These are phyloP conservation scores for Cygnus olor DNA, from an alignment of 2,797 vertebrate species.

Conservation along the genomic window DNA sequence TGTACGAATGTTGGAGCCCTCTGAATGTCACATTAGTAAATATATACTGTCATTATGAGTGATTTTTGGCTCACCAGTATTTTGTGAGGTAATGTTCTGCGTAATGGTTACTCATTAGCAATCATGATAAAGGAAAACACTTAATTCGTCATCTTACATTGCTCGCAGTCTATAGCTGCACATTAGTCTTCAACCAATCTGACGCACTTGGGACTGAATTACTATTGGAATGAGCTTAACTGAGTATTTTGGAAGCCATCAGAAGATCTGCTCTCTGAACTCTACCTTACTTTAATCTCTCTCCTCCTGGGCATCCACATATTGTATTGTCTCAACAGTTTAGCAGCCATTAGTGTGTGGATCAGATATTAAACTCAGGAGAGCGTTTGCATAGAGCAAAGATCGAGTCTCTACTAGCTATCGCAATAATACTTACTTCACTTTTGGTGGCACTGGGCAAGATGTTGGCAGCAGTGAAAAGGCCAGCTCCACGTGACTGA, in stretches of 20 bases:
- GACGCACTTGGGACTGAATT: neutral
- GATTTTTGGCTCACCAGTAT: slow-evolving; percentile 17
- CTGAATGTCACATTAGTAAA: slow-evolving; percentile 15
- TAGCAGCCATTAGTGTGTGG: neutral
- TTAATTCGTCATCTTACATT: neutral
- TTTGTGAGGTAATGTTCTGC: slow-evolving; percentile 19
- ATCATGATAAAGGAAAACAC: neutral
- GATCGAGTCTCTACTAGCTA: neutral
- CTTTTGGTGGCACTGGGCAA: neutral
- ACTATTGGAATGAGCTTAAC: neutral
- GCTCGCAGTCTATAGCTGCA: neutral
- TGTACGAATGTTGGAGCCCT: neutral
- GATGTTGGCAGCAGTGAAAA: neutral
- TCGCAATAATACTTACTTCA: neutral
- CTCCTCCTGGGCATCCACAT: neutral
- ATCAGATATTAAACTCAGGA: neutral
- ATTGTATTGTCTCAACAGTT: neutral
- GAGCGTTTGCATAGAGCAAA: rapidly evolving
- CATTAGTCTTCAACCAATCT: neutral
- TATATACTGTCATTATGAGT: neutral
- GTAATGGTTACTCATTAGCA: neutral
- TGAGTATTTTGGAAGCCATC: neutral
- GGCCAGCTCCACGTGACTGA: neutral
- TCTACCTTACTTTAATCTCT: neutral
- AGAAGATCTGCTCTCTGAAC: neutral